Base-by-base conservation (phyloP, 2,797 vertebrate species). In the Micromesistius poutassou region DNA sequence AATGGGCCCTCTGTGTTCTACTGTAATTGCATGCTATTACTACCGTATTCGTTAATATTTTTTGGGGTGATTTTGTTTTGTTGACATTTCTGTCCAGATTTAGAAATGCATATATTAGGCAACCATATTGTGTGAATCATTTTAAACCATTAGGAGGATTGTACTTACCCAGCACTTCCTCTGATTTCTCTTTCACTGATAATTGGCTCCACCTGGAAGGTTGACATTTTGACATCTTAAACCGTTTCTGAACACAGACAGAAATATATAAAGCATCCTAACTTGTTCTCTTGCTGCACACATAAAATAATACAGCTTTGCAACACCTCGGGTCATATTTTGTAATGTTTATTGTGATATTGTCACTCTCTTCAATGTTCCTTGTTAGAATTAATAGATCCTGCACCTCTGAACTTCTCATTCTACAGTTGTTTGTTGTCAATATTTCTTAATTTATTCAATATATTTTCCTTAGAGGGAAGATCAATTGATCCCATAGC, bases 201-300 rank as follows among this genome's bases (percentile, higher is more conserved):
- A 80, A 71, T 40, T 30, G 74, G 30, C 62, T 71, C 46, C 40
- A 8, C 74, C 40, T 73, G 38, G 46, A 70, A 25, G 76, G 19
- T 28, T 62, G 78, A 82, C 76, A 33, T 86, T 81, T 80, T 10
- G 62, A n/a, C 74, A 74, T 40, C 5, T 2, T 66, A n/a, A 76
- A 77, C 70, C 0, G 74, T 22, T 79, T 68, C 73, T 68, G n/a
- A 68, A 68, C 62, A 13, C 74, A 40, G n/a, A 71, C 66, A 4
- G 0, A 76, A 71, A 72, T 25, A 25, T 25, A 25, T 3, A 22
- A 19, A 72, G 50, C 4, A 28, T 22, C 22, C 1, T 10, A 19
- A 74, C 12, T 40, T 8, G 70, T 38, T 75, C 16, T 62, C 71
- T 71, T 71, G n/a, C 62, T 68, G 62, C 22, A 68, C 5, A 3